Percentiles rank a stretch among this genome's conserved stretches.
These are phyloP conservation scores for Drosophila auraria DNA, from an alignment of 1,140 invertebrate genomes.

Conservation along the genomic window DNA sequence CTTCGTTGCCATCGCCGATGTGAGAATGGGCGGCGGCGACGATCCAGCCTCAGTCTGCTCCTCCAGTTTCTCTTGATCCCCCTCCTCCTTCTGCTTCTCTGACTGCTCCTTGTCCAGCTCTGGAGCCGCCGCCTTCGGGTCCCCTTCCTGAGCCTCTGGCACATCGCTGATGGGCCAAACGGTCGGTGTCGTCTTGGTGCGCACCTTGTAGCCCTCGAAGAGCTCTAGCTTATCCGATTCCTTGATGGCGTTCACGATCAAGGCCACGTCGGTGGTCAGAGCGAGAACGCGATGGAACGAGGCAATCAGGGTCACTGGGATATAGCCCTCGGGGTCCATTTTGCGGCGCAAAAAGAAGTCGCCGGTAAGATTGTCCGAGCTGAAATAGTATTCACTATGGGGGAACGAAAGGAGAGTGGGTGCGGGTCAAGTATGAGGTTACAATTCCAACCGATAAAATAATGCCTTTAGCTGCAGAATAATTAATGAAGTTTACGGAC, in stretches of 20 bases:
- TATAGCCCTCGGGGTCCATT: conserved; percentile 97
- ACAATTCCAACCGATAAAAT: not conserved
- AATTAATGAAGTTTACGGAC: not conserved
- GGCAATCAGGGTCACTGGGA: conserved; percentile 96
- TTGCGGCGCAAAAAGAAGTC: conserved; percentile 98
- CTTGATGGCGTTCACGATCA: conserved; percentile 93
- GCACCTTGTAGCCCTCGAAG: conserved; percentile 91
- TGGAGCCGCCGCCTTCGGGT: not conserved
- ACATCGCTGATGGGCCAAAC: conserved; percentile 94
- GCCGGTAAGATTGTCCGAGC: conserved; percentile 96
- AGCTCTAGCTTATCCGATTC: conserved; percentile 94
- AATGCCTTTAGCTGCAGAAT: conserved; percentile 23
- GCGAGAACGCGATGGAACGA: conserved; percentile 97
- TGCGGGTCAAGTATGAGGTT: conserved; percentile 6
- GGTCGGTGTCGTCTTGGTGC: conserved; percentile 91
- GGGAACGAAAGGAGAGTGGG: conserved; percentile 10
- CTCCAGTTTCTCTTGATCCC: conserved; percentile 22
- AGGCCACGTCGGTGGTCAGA: conserved; percentile 92
- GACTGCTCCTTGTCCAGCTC: conserved; percentile 9
- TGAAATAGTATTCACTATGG: conserved; percentile 99
- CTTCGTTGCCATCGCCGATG: conserved; percentile 86
- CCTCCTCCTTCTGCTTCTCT: conserved; percentile 12
- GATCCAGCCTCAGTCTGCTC: conserved; percentile 59
- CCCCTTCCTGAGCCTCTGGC: conserved; percentile 30
- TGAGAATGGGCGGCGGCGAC: conserved; percentile 74